Percentiles rank a stretch among this genome's conserved stretches.
Evolutionary conservation across 2,888 invertebrate genomes (phyloP).

Genomic region (Cordilura impudica): DNA sequence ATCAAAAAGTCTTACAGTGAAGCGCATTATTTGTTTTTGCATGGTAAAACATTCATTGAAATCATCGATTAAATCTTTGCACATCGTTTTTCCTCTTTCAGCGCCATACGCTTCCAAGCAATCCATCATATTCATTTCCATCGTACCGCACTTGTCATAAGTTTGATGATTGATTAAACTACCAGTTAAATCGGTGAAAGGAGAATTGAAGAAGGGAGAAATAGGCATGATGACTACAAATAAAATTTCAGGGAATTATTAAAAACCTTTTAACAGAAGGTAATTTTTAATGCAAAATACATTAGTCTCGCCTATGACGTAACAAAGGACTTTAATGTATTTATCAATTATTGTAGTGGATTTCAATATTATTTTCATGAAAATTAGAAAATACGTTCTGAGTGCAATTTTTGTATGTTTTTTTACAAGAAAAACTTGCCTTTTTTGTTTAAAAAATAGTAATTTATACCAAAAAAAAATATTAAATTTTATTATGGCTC

Average conservation of each 20-base stretch:
- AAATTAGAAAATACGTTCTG: no score
- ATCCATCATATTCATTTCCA: conserved; percentile 86
- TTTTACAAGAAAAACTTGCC: conserved; percentile 11
- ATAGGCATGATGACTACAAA: conserved; percentile 80
- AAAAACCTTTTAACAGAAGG: background rate
- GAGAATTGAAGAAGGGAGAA: conserved; percentile 83
- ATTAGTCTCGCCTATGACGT: conserved; percentile 20
- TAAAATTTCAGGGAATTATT: background rate
- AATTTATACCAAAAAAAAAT: conserved; percentile 9
- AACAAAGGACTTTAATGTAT: no score
- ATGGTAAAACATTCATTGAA: conserved; percentile 84
- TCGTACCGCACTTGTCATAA: conserved; percentile 82
- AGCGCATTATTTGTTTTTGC: conserved; percentile 81
- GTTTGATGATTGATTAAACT: conserved; percentile 83
- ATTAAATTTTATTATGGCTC: background rate
- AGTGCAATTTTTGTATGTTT: background rate
- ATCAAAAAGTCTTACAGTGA: conserved; percentile 77
- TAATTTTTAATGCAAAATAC: background rate
- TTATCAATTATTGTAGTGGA: background rate
- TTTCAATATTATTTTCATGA: no score
- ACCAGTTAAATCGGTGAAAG: conserved; percentile 86
- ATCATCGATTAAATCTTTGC: conserved; percentile 82
- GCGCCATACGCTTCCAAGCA: conserved; percentile 90
- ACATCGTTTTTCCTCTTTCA: conserved; percentile 82
- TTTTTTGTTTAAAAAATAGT: conserved; percentile 25